Percentiles rank a stretch among this genome's conserved stretches.
Evolutionary conservation across 1,140 invertebrate genomes (phyloP).

Genomic region (Neodiprion virginianus): DNA sequence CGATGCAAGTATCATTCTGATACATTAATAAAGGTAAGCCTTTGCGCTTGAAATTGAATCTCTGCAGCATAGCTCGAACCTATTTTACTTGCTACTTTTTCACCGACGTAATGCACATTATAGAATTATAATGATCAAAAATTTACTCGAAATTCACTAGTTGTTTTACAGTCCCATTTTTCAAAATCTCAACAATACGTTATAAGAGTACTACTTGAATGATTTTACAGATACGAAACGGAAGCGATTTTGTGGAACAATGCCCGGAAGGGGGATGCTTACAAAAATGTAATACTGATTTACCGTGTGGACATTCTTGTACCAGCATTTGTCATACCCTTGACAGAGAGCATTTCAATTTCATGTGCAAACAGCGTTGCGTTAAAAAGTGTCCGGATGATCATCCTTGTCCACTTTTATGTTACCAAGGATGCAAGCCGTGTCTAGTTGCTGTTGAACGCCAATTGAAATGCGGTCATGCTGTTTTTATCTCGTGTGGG

Average conservation of each 20-base stretch:
- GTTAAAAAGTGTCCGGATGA: constrained; percentile 28
- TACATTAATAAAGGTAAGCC: too few species aligned
- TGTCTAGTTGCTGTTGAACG: constrained; percentile 55
- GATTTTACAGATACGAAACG: constrained; percentile 32
- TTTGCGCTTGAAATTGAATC: too few species aligned
- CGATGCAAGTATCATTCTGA: too few species aligned
- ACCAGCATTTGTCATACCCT: constrained; percentile 62
- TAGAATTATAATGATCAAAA: too few species aligned
- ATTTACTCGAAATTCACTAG: too few species aligned
- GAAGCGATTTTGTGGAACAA: constrained; percentile 54
- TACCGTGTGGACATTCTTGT: constrained; percentile 66
- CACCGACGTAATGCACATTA: too few species aligned
- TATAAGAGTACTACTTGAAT: too few species aligned
- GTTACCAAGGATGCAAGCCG: constrained; percentile 55
- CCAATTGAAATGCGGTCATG: constrained; percentile 60
- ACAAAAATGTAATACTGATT: constrained; percentile 48
- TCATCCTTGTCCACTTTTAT: constrained; percentile 33
- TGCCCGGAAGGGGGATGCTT: constrained; percentile 63
- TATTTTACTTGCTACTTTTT: too few species aligned
- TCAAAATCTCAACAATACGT: too few species aligned
- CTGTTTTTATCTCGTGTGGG: constrained; percentile 49
- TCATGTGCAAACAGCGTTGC: constrained; percentile 56
- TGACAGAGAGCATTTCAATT: constrained; percentile 55
- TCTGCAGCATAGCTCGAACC: too few species aligned
- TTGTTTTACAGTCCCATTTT: too few species aligned